phyloP scores from a whole-genome alignment of 2,113 vertebrate genomes.

The Ptychochromis oligacanthus region DNA sequence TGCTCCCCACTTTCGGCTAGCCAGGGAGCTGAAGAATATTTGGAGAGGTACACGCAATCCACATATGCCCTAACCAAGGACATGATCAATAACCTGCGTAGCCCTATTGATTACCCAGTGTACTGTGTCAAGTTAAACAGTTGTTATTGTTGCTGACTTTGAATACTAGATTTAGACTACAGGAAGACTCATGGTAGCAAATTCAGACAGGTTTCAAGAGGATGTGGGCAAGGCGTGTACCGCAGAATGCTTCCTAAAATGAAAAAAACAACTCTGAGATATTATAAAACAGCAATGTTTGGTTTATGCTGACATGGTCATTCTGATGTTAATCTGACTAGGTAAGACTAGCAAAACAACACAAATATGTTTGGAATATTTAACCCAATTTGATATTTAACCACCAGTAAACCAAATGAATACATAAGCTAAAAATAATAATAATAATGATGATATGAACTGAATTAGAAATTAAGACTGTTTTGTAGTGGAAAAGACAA shows the following conservation, averaged over 20 bases:
- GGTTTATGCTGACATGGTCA: background rate
- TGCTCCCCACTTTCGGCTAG: slow-evolving; percentile 37
- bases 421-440: background rate
- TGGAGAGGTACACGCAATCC: slow-evolving; percentile 32
- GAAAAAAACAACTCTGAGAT: background rate
- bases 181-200: slow-evolving; percentile 6
- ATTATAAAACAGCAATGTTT: background rate
- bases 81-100: background rate
- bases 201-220: background rate
- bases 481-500: too few relatives aligned
- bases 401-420: background rate
- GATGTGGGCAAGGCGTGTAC: slow-evolving; percentile 9
- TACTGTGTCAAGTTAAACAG: background rate
- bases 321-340: background rate
- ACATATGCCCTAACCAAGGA: slow-evolving; percentile 1
- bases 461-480: too few relatives aligned
- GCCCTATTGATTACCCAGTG: background rate
- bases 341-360: background rate
- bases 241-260: background rate
- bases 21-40: slow-evolving; percentile 31
- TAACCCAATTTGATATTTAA: background rate
- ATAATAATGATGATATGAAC: too few relatives aligned
- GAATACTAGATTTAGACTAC: background rate
- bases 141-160: background rate
- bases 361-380: background rate